Evolutionary conservation across 1,140 invertebrate species (phyloP).

Genomic region (Gryon sp.): DNA sequence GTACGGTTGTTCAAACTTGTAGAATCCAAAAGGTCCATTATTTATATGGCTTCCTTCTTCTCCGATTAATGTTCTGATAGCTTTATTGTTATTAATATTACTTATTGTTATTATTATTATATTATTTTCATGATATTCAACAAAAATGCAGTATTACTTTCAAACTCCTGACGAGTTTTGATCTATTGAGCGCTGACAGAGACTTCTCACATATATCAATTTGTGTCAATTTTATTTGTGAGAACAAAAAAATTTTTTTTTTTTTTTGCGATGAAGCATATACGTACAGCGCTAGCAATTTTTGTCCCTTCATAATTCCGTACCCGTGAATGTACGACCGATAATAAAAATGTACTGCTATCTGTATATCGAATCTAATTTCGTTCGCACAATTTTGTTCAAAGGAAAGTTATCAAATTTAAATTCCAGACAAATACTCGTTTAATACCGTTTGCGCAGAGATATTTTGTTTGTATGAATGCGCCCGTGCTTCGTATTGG

Average conservation of each 20-base stretch:
- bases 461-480: not conserved
- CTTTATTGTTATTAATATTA: not conserved
- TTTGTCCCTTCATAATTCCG: conserved; percentile 7
- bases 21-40: not conserved
- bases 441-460: not conserved
- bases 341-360: conserved; percentile 10
- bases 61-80: not conserved
- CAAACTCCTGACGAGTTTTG: conserved; percentile 4
- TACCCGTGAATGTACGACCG: conserved; percentile 6
- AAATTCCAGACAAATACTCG: conserved; percentile 22
- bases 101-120: not conserved
- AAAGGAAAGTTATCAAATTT: conserved; percentile 36
- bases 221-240: conserved; percentile 6
- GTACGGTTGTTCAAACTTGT: conserved; percentile 3
- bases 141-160: conserved; percentile 20
- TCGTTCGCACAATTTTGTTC: conserved; percentile 21
- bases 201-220: conserved; percentile 8
- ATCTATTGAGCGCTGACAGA: not conserved
- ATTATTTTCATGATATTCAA: not conserved
- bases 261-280: not conserved
- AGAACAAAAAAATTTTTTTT: conserved; percentile 3
- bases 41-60: not conserved
- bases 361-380: conserved; percentile 23
- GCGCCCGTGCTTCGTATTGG: not conserved
- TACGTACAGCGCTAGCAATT: not conserved